A percentile compares a stretch with the other conserved stretches of the same genome.
Conservation (phyloP, 2,113 vertebrate species). For the Ramphastos sulfuratus region DNA sequence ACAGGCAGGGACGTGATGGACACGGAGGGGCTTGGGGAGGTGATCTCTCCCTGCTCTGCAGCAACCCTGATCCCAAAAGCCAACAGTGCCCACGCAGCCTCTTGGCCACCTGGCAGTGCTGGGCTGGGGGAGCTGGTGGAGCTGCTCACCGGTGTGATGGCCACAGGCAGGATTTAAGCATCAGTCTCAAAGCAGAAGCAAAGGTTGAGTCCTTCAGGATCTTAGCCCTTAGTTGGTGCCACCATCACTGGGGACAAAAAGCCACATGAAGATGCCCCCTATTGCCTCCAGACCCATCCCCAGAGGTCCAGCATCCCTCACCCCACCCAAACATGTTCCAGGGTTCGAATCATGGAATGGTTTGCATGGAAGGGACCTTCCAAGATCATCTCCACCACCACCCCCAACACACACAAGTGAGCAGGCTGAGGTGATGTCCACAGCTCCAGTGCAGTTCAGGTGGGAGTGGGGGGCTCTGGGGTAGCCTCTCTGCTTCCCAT, state of each 20-base stretch:
- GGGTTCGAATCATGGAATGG: conserved; percentile 50
- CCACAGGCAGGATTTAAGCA: neutral
- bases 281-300: neutral
- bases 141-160: accelerated
- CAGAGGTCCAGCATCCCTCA: neutral
- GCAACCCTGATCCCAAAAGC: accelerated
- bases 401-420: no score
- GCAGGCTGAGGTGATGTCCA: neutral
- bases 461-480: neutral
- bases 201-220: neutral
- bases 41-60: accelerated
- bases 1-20: accelerated
- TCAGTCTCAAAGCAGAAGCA: accelerated
- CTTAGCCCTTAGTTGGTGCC: neutral
- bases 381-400: no score
- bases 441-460: accelerated
- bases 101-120: accelerated
- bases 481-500: neutral
- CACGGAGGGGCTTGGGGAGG: accelerated
- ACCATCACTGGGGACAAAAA: neutral
- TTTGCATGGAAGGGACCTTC: no score
- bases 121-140: accelerated
- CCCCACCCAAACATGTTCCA: accelerated
- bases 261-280: accelerated
- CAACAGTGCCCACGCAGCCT: accelerated